Conservation (phyloP, 2,797 vertebrate genomes). For the Amblyopsis hoosieri region DNA sequence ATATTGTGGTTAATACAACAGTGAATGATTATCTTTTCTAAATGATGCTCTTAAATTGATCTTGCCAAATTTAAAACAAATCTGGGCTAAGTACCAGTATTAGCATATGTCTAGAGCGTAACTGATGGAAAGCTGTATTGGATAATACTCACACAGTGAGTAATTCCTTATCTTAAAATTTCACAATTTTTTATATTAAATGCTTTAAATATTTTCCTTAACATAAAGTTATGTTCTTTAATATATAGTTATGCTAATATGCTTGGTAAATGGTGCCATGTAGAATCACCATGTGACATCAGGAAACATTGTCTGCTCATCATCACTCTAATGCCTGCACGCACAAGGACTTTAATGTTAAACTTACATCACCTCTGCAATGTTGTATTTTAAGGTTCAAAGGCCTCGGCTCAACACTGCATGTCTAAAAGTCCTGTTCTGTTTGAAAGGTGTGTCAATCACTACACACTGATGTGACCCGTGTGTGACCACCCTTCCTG, state of each 20-base stretch:
- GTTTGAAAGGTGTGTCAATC: slow-evolving; percentile 76
- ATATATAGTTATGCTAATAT: slow-evolving; percentile 5
- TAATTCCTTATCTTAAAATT: too few species aligned
- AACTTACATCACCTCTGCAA: slow-evolving; percentile 51
- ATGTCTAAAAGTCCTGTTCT: slow-evolving; percentile 36
- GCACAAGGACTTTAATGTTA: slow-evolving; percentile 35
- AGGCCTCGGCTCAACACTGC: slow-evolving; percentile 40
- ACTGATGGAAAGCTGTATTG: not conserved
- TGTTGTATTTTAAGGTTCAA: slow-evolving; percentile 64
- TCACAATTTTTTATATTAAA: too few species aligned
- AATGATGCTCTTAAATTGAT: too few species aligned
- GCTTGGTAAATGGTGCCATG: slow-evolving; percentile 10
- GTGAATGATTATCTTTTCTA: not conserved
- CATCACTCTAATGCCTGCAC: slow-evolving; percentile 39
- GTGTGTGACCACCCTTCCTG: slow-evolving; percentile 58
- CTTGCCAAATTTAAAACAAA: too few species aligned
- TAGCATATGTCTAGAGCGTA: slow-evolving; percentile 7
- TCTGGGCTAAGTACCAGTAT: not conserved
- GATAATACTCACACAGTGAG: not conserved
- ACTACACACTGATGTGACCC: slow-evolving; percentile 62
- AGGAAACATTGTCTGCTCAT: slow-evolving; percentile 51
- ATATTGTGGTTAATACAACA: slow-evolving; percentile 15
- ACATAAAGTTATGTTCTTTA: not conserved
- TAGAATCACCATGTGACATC: slow-evolving; percentile 20
- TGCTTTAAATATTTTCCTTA: too few species aligned